Percentiles rank a stretch among this genome's conserved stretches.
These are phyloP conservation scores for Acromyrmex heyeri DNA, from an alignment of 1,140 invertebrate genomes.

Conservation along the genomic window DNA sequence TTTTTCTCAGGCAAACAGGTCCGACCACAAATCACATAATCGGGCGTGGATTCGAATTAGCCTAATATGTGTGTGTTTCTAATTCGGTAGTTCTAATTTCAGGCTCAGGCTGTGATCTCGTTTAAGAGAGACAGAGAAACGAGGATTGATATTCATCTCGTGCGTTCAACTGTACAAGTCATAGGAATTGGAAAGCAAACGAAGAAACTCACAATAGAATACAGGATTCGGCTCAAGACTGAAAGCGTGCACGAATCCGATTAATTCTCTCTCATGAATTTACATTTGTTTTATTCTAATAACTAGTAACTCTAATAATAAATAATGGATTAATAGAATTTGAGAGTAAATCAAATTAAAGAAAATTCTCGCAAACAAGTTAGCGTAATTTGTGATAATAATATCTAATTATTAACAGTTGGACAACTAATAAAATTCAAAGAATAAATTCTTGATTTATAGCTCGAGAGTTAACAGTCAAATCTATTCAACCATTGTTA, in stretches of 20 bases:
- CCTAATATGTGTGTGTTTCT: conserved; percentile 26
- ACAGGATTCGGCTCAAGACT: not conserved
- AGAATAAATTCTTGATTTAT: not conserved
- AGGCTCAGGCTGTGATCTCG: conserved; percentile 29
- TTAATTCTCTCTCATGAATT: conserved; percentile 18
- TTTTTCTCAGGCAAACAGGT: conserved; percentile 59
- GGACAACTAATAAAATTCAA: not conserved
- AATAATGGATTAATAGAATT: not conserved
- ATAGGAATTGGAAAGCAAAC: conserved; percentile 8
- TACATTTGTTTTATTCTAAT: not conserved
- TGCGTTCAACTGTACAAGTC: conserved; percentile 51
- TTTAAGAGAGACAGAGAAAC: conserved; percentile 24
- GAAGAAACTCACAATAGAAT: not conserved
- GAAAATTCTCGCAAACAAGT: not conserved
- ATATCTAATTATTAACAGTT: not conserved
- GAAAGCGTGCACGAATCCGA: conserved; percentile 33
- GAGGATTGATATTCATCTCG: conserved; percentile 35
- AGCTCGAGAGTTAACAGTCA: not conserved
- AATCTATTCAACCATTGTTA: not conserved
- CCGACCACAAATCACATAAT: conserved; percentile 55
- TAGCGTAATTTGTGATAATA: not conserved
- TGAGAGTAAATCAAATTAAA: not conserved
- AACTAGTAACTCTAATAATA: not conserved
- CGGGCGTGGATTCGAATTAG: conserved; percentile 35
- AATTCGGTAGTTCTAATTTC: conserved; percentile 18